These are phyloP conservation scores for Xanthorhoe designata DNA, from an alignment of 2,888 invertebrate species.

Conservation along the genomic window DNA sequence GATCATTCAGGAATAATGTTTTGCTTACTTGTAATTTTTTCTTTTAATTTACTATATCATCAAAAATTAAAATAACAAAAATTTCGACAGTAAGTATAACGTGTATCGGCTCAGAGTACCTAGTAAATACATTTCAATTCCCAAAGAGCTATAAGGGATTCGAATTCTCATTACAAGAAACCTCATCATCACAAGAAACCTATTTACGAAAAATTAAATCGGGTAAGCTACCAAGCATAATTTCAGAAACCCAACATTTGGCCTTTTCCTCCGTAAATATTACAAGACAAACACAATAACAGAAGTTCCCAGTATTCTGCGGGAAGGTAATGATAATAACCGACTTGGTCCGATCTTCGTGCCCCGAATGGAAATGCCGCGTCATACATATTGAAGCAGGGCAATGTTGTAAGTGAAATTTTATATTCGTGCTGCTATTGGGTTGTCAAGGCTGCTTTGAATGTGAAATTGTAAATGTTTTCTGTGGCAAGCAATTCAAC, in stretches of 20 bases:
- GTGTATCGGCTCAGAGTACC: no score
- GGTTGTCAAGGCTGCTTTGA: conserved; percentile 32
- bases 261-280: conserved; percentile 44
- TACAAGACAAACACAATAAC: conserved; percentile 49
- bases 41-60: no score
- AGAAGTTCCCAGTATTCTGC: conserved; percentile 43
- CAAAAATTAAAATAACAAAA: no score
- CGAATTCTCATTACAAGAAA: conserved; percentile 10
- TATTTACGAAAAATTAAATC: neutral
- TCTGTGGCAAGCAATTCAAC: conserved; percentile 29
- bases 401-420: conserved; percentile 50
- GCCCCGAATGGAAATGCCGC: conserved; percentile 48
- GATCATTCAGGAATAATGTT: no score
- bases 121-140: neutral
- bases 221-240: conserved; percentile 15
- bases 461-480: conserved; percentile 34
- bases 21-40: no score
- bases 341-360: conserved; percentile 47
- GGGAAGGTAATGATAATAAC: conserved; percentile 51
- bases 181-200: conserved; percentile 13
- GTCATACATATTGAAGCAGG: conserved; percentile 54
- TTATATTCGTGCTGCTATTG: conserved; percentile 42
- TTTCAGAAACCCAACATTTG: conserved; percentile 10
- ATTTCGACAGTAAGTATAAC: no score
- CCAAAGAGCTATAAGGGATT: neutral